Base-by-base conservation (phyloP, 1,140 invertebrate genomes). In the Xylocopa sonorina region DNA sequence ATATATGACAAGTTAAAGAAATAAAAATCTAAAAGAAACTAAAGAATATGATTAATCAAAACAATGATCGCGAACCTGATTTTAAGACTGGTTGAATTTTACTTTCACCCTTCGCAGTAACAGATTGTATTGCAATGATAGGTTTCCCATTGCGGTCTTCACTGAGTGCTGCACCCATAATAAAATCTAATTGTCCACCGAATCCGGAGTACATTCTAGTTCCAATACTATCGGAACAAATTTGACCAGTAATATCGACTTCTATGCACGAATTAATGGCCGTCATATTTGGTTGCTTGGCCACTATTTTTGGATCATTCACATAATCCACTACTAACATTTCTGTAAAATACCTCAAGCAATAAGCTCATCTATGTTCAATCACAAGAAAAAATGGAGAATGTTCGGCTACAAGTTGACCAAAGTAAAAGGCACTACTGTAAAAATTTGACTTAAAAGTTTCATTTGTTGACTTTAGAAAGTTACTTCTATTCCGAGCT, bases 181-280 rank as follows among this genome's bases (percentile, higher is more conserved):
- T 97, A 88, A 99, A 99, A 93, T 99, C 98, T n/a, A 99, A 95
- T 90, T 99, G 98, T 2, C 98, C 98, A 46, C 98, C 98, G 83
- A 97, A 97, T 16, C 98, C 98, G 12, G 98, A 99, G 90, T 96
- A 99, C 95, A 99, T 98, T 62, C 96, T 94, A 4, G 97, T 96
- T 69, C 96, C 97, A 89, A 99, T 98, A 66, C 98, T 98, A 89
- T 99, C 98, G 0, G 98, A 96, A 73, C 95, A 95, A 3, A 99
- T 95, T 93, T 99, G 98, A 2, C 98, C 98, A 2, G 98, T 98
- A n/a, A 99, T 93, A 92, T 99, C 98, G 0, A 99, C 96, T 93
- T 99, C 98, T 86, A 99, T 98, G 90, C 97, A 98, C 0, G 98
- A 99, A 93, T 99, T 99, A 84, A 99, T 99, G 24, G 98, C 98